Conservation (phyloP, 2,888 invertebrate species). For the Melangyna quadrimaculata region DNA sequence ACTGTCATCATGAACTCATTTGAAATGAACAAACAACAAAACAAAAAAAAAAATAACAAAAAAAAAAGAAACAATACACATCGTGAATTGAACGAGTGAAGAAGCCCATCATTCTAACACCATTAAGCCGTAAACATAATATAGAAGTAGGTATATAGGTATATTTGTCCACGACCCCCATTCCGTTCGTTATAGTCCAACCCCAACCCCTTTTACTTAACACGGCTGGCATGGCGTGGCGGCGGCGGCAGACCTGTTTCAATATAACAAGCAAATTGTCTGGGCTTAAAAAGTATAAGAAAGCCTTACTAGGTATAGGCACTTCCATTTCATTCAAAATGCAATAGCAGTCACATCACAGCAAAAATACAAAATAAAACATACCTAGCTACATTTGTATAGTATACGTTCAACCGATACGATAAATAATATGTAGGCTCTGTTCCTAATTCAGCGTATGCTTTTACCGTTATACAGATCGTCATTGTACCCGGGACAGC, state of each 20-base stretch:
- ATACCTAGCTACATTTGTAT: background rate
- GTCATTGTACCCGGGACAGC: slow-evolving; percentile 10
- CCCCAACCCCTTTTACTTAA: background rate
- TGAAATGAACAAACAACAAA: background rate
- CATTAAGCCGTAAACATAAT: slow-evolving; percentile 35
- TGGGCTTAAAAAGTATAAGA: slow-evolving; percentile 39
- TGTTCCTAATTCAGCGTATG: slow-evolving; percentile 65
- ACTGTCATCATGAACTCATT: slow-evolving; percentile 45
- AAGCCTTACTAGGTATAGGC: slow-evolving; percentile 68
- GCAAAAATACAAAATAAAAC: slow-evolving; percentile 4
- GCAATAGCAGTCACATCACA: slow-evolving; percentile 8
- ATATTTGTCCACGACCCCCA: slow-evolving; percentile 31
- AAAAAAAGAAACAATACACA: slow-evolving; percentile 14
- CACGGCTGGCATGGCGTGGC: background rate
- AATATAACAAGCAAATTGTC: slow-evolving; percentile 41
- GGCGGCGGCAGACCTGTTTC: background rate
- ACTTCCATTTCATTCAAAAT: slow-evolving; percentile 51
- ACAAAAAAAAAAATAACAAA: background rate
- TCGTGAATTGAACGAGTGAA: slow-evolving; percentile 42
- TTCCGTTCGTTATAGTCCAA: background rate
- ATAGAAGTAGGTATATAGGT: no score
- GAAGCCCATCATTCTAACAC: slow-evolving; percentile 64
- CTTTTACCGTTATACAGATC: slow-evolving; percentile 6
- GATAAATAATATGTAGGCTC: slow-evolving; percentile 57
- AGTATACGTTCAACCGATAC: slow-evolving; percentile 24